These are phyloP conservation scores for Pherbina coryleti DNA, from an alignment of 2,888 invertebrate species.

Conservation along the genomic window DNA sequence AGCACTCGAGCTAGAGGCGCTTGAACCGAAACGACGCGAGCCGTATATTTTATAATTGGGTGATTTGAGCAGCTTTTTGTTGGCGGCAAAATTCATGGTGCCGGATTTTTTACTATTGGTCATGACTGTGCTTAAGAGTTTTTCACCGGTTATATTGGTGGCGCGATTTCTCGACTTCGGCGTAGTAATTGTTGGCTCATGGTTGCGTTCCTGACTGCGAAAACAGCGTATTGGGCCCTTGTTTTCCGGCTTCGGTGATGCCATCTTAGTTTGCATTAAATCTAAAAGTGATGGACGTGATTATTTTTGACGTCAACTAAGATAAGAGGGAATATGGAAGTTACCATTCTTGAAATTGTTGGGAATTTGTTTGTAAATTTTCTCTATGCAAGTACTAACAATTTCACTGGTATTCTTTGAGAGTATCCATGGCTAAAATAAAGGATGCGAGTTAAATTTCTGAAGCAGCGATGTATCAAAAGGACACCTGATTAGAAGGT, in stretches of 20 bases:
- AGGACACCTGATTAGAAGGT: background rate
- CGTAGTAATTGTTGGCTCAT: background rate
- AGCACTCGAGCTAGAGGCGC: constrained; percentile 51
- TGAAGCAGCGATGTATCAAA: background rate
- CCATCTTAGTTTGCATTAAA: constrained; percentile 32
- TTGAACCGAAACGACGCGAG: constrained; percentile 50
- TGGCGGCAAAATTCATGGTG: constrained; percentile 13
- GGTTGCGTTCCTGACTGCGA: constrained; percentile 31
- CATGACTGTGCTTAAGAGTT: constrained; percentile 11
- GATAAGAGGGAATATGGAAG: background rate
- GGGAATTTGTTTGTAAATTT: constrained; percentile 53
- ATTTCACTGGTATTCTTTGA: constrained; percentile 53
- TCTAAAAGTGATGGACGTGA: constrained; percentile 27
- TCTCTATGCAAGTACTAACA: constrained; percentile 53
- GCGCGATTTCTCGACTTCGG: background rate
- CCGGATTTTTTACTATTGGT: constrained; percentile 1
- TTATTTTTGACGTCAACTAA: background rate
- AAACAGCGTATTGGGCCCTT: constrained; percentile 47
- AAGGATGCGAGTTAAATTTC: background rate
- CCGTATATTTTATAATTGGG: constrained; percentile 55
- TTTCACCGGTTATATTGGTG: constrained; percentile 2
- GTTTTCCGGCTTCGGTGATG: constrained; percentile 44
- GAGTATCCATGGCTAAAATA: constrained; percentile 53
- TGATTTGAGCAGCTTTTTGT: constrained; percentile 47
- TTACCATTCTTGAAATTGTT: constrained; percentile 50